Evolutionary conservation across 2,797 vertebrate genomes (phyloP).

Genomic region (Cossypha polioptera): DNA sequence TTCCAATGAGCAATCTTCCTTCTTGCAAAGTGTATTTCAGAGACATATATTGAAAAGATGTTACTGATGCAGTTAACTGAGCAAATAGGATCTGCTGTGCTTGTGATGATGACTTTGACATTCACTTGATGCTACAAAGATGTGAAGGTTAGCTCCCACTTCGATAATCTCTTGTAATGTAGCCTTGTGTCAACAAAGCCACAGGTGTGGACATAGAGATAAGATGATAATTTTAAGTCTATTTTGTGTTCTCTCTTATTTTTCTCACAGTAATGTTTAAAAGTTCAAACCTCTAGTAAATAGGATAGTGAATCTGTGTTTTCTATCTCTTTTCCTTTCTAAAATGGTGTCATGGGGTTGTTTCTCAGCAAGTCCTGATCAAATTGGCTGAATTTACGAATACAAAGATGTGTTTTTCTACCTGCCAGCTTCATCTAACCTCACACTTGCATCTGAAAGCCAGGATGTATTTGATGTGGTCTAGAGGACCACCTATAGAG

Average conservation of each 20-base stretch:
- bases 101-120: neutral
- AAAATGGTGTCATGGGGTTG: neutral
- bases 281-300: conserved; percentile 25
- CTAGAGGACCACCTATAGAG: neutral
- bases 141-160: neutral
- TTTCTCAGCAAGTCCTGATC: neutral
- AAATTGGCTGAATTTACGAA: conserved; percentile 16
- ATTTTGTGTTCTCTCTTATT: neutral
- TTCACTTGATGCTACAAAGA: neutral
- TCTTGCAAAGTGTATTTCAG: neutral
- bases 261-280: neutral
- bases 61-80: neutral
- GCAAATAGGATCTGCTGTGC: neutral
- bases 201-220: neutral
- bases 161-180: conserved; percentile 3
- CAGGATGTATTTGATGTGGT: neutral
- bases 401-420: neutral
- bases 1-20: neutral
- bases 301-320: neutral
- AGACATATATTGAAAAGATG: neutral
- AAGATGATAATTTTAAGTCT: conserved; percentile 8
- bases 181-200: conserved; percentile 16
- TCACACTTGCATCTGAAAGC: neutral
- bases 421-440: neutral
- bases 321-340: conserved; percentile 23